Base-by-base conservation (phyloP, 2,797 vertebrate genomes). In the Mormyrops attenuatus region DNA sequence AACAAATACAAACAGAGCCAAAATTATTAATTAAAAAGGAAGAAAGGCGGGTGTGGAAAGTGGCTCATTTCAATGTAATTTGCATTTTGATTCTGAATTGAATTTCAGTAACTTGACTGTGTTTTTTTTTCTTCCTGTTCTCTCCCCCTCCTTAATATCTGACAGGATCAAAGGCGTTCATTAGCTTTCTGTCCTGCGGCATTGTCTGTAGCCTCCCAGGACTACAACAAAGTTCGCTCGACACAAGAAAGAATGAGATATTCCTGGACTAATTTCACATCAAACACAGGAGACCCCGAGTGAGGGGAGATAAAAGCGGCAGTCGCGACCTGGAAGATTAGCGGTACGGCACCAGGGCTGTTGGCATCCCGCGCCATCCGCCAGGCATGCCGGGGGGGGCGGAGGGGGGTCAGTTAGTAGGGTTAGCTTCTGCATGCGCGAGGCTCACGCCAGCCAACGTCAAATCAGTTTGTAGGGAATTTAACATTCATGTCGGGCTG, bases 131-230 rank as follows among this genome's bases (percentile, higher is more conserved):
- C 92, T 66, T 66, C 63, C 63, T 13, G 63, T 30, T 66, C 91
- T 90, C 85, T 63, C 53, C 52, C 85, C 90, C 86, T 87, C 57
- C 60, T 91, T 95, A 93, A 95, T 95, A 95, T 96, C 94, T 93
- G 92, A 90, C 91, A 93, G 94, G 94, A 96, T 95, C 96, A 96
- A 96, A 96, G 94, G 92, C 94, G 95, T 94, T 91, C 49, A 88
- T 91, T 94, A 92, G 92, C 92, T 94, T 94, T 91, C 93, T 91
- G 89, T 93, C 92, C 94, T 95, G 91, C 92, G 95, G 94, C 94
- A 92, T 94, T 94, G 93, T 95, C 95, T 95, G 93, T 49, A 55
- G 26, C 94, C 94, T 95, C 94, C 92, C 91, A 94, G 94, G 95
- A 95, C 94, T 91, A 89, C 91, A 92, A 94, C 94, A 92, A 92